Evolutionary conservation across 2,797 vertebrate genomes (phyloP), one percentile per base, ranked within the genome.

Genomic region (Fratercula arctica): DNA sequence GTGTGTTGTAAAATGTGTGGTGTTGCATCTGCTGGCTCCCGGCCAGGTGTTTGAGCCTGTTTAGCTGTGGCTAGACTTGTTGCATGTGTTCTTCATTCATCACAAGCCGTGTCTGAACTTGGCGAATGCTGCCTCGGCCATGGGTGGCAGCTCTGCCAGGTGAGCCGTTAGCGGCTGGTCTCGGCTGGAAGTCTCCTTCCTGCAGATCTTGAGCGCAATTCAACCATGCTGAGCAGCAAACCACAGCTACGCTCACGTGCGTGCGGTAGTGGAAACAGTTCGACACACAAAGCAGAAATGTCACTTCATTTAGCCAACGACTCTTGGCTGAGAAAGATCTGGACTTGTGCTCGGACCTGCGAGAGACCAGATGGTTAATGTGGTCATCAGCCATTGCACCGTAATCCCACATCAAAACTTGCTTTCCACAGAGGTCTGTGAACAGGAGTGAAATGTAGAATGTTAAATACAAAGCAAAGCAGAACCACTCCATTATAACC

Each of bases 391-490:
- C 90, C 91, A 14, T 75, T 21, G 56, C 26, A 21, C 93, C 3
- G 6, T 56, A 75, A 94, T 95, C 87, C 92, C 90, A 15, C 90
- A 76, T 60, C 94, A 95, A 85, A 51, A 45, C 82, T 84, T 93
- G 96, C 96, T 94, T 93, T 96, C 88, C 21, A 1, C 11, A 3
- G 91, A 92, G 70, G 56, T 87, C 90, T 85, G 87, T n/a, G 84
- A 93, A 72, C 72, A 8, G 95, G 90, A 96, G 93, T 63, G 93
- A 93, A 85, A 97, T 43, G 68, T 19, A 35, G 89, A 96, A 87
- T 92, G 94, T 96, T 96, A 97, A 97, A 93, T 92, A 96, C 93
- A 96, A 96, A 92, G 81, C 96, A 96, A 81, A 93, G 96, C 96
- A 95, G 95, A 97, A 96, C 95, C 72, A 13, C 84, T 93, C 90